These are phyloP conservation scores for Notothenia coriiceps DNA, from an alignment of 2,113 vertebrate genomes.

Conservation along the genomic window DNA sequence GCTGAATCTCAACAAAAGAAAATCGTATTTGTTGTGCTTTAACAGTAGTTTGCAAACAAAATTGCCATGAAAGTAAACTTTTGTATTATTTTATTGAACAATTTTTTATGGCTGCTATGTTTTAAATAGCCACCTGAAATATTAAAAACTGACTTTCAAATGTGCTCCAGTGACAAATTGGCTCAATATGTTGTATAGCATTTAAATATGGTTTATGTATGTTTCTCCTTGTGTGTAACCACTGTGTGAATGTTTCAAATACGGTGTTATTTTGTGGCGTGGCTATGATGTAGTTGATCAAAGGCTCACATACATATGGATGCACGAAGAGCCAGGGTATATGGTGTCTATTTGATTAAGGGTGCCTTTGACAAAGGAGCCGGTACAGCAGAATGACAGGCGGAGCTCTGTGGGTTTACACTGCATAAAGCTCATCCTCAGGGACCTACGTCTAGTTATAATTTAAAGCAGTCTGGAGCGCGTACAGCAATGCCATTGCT, in stretches of 20 bases:
- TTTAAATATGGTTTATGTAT: not conserved
- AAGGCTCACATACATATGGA: slow-evolving; percentile 53
- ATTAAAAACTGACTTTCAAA: not conserved
- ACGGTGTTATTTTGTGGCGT: slow-evolving; percentile 46
- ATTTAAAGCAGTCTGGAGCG: slow-evolving; percentile 64
- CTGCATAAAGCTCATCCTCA: slow-evolving; percentile 66
- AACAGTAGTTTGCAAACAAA: slow-evolving; percentile 16
- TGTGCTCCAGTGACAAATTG: slow-evolving; percentile 6
- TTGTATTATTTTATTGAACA: not conserved
- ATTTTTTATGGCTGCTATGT: not conserved
- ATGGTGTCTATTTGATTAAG: slow-evolving; percentile 67
- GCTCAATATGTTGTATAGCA: not conserved
- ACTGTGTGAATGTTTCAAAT: slow-evolving; percentile 23
- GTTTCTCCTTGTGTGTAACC: not conserved
- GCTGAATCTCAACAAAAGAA: not conserved
- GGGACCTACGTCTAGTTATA: slow-evolving; percentile 64
- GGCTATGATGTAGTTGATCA: slow-evolving; percentile 48
- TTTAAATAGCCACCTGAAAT: not conserved
- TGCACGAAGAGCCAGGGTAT: slow-evolving; percentile 34
- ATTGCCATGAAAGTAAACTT: not conserved
- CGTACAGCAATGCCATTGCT: slow-evolving; percentile 29
- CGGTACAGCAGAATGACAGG: slow-evolving; percentile 59
- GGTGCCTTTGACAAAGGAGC: slow-evolving; percentile 62
- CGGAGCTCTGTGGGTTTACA: slow-evolving; percentile 61
- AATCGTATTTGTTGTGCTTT: slow-evolving; percentile 4